Percentiles rank a stretch among this genome's conserved stretches.
These are phyloP conservation scores for Etheostoma cragini DNA, from an alignment of 2,113 vertebrate genomes.

Conservation along the genomic window DNA sequence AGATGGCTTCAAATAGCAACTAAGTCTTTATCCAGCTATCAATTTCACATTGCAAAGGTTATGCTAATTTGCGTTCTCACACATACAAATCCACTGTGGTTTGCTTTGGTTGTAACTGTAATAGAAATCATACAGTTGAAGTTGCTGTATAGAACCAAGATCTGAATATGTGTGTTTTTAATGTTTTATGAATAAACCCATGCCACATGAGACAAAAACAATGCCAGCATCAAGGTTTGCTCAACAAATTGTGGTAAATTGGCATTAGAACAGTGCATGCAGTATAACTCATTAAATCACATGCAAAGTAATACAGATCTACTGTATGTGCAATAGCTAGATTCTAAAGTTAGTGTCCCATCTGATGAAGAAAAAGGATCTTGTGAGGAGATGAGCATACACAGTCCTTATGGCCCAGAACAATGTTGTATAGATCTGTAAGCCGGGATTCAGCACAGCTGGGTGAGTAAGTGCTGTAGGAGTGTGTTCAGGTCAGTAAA, in stretches of 20 bases:
- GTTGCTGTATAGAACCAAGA: neutral
- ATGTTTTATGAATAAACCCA: neutral
- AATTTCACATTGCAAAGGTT: neutral
- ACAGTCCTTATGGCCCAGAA: slow-evolving; percentile 21
- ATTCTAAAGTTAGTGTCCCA: neutral
- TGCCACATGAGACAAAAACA: slow-evolving; percentile 1
- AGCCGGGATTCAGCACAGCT: slow-evolving; percentile 28
- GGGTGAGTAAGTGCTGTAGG: slow-evolving; percentile 35
- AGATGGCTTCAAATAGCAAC: slow-evolving; percentile 3
- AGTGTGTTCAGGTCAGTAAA: slow-evolving; percentile 42
- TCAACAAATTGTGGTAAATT: neutral
- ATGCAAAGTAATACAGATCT: neutral
- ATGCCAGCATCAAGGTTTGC: neutral
- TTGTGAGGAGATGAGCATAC: slow-evolving; percentile 31
- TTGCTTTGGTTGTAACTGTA: slow-evolving; percentile 22
- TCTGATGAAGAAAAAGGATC: slow-evolving; percentile 19
- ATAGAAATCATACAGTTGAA: neutral
- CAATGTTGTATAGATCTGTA: slow-evolving; percentile 17
- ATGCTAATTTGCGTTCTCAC: slow-evolving; percentile 9
- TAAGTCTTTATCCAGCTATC: neutral
- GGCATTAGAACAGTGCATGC: neutral
- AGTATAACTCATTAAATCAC: neutral
- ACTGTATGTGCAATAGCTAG: neutral
- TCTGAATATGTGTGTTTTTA: neutral
- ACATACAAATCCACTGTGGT: slow-evolving; percentile 5